Evolutionary conservation across 2,113 vertebrate genomes (phyloP), one percentile per base, ranked within the genome.

Genomic region (Campylomormyrus tamandua): DNA sequence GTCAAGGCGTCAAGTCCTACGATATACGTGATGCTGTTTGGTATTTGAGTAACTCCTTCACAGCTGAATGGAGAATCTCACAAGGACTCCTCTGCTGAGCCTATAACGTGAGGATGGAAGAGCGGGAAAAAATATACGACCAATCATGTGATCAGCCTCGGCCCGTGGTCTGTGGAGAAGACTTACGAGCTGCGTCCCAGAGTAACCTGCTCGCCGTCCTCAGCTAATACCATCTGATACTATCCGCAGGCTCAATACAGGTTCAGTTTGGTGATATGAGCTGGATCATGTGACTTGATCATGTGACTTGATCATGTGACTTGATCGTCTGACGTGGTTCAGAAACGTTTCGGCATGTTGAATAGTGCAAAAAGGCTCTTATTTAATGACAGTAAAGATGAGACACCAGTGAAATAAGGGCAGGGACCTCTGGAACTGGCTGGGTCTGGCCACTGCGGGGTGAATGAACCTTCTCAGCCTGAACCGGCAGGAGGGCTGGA

Each of bases 401-500:
- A 88, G 52, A 88, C 58, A 49, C 8, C 19, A 83, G 31, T 52
- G 35, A 39, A 56, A 21, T 21, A 11, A 52, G 56, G 31, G 66
- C 31, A 84, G 45, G 45, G 19, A 11, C 24, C 80, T 39, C 0
- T 42, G 80, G 48, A 46, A 53, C 39, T 39, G 48, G 70, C 15
- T 31, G 35, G 48, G n/a, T 50, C 42, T 19, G 15, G 66, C 42
- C 45, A 10, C 21, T 62, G 45, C 0, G 24, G 58, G 42, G 24
- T 27, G 35, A 24, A 27, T 50, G 83, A 70, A 15, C 50, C 45
- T 19, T 8, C 17, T 13, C 42, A 35, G 45, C 90, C 90, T 90
- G 91, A 93, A 92, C 91, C 93, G 90, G 92, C 93, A 92, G 87
- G 93, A 94, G 91, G 91, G 90, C 91, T 92, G 93, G 94, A 94